phyloP scores from a whole-genome alignment of 2,888 invertebrate species.

The Lasioglossum marginatum region DNA sequence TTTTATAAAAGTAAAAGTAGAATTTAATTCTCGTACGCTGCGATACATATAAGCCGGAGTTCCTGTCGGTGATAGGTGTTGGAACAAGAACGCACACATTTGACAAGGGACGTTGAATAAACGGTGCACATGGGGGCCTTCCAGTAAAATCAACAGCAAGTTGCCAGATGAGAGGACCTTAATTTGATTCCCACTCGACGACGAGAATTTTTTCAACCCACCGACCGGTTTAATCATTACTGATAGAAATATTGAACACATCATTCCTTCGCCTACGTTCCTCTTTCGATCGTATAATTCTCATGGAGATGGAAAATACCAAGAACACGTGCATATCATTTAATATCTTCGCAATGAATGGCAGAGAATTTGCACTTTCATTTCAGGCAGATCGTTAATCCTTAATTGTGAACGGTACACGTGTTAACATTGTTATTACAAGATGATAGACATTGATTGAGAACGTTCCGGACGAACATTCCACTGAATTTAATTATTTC shows the following conservation, averaged over 20 bases:
- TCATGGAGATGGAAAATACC: neutral
- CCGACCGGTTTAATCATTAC: constrained; percentile 44
- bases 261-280: neutral
- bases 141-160: constrained; percentile 71
- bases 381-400: constrained; percentile 29
- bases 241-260: constrained; percentile 12
- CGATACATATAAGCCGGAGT: neutral
- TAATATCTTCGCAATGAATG: neutral
- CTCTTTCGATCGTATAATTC: constrained; percentile 1
- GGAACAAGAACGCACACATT: constrained; percentile 50
- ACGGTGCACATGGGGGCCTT: constrained; percentile 41
- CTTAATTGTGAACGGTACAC: constrained; percentile 15
- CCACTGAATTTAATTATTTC: neutral
- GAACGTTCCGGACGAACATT: neutral
- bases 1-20: neutral
- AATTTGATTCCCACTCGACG: constrained; percentile 63
- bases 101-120: constrained; percentile 65
- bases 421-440: constrained; percentile 3
- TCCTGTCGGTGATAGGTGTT: constrained; percentile 31
- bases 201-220: constrained; percentile 30
- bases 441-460: neutral
- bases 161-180: constrained; percentile 39
- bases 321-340: neutral
- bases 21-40: neutral
- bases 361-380: constrained; percentile 2